A percentile compares a stretch with the other conserved stretches of the same genome.
Conservation (phyloP, 1,140 invertebrate genomes). For the Drosophila albomicans region DNA sequence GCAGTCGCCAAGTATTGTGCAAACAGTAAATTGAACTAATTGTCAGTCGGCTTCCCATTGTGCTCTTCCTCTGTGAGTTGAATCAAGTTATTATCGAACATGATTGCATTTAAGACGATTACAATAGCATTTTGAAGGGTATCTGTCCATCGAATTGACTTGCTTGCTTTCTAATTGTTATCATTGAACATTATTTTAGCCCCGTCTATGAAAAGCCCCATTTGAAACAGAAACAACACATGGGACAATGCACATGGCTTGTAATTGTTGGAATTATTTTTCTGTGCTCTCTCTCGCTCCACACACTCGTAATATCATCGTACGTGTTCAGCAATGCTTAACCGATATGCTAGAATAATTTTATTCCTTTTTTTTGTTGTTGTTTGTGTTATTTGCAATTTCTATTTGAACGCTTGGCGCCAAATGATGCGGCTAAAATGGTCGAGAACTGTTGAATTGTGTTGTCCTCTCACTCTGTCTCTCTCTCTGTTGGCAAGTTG, state of each 20-base stretch:
- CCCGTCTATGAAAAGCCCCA: constrained; percentile 8
- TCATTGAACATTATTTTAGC: constrained; percentile 20
- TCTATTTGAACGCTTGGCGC: constrained; percentile 32
- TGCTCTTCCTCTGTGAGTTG: neutral
- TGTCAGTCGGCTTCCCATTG: constrained; percentile 1
- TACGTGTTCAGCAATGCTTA: constrained; percentile 48
- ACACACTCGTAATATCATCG: constrained; percentile 32
- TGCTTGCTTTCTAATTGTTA: constrained; percentile 27
- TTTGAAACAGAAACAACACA: constrained; percentile 43
- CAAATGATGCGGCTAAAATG: constrained; percentile 49
- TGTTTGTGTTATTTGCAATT: constrained; percentile 26
- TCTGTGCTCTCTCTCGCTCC: neutral
- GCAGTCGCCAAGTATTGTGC: neutral
- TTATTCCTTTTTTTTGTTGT: constrained; percentile 27
- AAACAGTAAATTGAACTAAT: constrained; percentile 58
- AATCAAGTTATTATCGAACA: neutral
- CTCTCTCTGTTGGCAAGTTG: constrained; percentile 6
- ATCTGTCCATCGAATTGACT: neutral
- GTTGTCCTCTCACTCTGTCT: neutral
- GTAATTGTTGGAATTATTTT: constrained; percentile 17
- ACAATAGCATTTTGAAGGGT: neutral
- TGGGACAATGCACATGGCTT: constrained; percentile 25
- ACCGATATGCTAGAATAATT: constrained; percentile 53
- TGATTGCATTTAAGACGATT: neutral
- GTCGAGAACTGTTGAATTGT: constrained; percentile 21